Base-by-base conservation (phyloP, 2,113 vertebrate species). In the Hystrix brachyura region DNA sequence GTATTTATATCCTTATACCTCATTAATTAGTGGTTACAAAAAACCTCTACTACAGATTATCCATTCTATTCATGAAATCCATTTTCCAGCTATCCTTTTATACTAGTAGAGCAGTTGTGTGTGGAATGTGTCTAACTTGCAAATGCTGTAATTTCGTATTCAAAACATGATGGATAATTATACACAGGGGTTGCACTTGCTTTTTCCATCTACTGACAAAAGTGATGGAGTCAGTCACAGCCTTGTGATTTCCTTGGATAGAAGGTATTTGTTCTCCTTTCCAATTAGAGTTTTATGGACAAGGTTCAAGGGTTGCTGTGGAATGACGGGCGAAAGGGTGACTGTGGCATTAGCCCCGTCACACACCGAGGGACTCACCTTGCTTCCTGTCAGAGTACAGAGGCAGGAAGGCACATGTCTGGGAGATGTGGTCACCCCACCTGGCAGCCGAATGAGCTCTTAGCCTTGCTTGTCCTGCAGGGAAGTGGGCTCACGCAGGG, bases 201-300 rank as follows among this genome's bases (percentile, higher is more conserved):
- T 97, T 95, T 82, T 7, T n/a, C 97, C 64, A 17, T 94, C 94
- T 80, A 69, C n/a, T 57, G 80, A 96, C 89, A 93, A 17, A 97
- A 84, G 67, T 76, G 96, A 97, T 87, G 83, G 95, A 71, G 85
- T 93, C 90, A 64, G 93, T 96, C 90, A 29, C 93, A 87, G 95
- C 95, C 65, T 92, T 95, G 93, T 43, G 92, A 96, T 95, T 97
- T 93, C 48, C 78, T 97, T 95, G 59, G 59, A 74, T 72, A 89
- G 96, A 96, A 97, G 57, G 2, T 3, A 2, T 65, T 94, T 80
- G 43, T 96, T 97, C 95, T 81, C 38, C 62, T 92, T 87, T 76
- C 69, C 2, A 97, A 88, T 97, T 94, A 90, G 94, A 92, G 82
- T 97, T 97, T 97, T 85, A 96, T 67, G 94, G 97, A 96, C 89